Conservation (phyloP, 2,113 vertebrate genomes). For the Nothobranchius furzeri region DNA sequence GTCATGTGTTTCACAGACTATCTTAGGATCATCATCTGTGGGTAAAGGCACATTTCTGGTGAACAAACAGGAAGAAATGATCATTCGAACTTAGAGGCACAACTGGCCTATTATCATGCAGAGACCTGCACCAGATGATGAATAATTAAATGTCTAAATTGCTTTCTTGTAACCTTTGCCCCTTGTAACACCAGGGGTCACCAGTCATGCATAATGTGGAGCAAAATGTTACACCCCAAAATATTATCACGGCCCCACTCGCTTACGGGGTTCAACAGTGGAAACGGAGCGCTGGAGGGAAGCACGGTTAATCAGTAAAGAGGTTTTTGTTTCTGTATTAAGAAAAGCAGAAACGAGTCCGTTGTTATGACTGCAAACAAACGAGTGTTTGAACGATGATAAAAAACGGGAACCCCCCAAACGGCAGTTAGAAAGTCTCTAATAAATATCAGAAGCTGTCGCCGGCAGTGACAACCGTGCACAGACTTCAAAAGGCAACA, state of each 20-base stretch:
- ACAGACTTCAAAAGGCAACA: slow-evolving; percentile 23
- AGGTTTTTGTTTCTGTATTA: neutral
- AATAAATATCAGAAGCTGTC: slow-evolving; percentile 11
- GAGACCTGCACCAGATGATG: slow-evolving; percentile 36
- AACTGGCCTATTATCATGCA: slow-evolving; percentile 23
- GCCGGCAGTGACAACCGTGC: slow-evolving; percentile 8
- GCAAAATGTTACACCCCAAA: slow-evolving; percentile 25
- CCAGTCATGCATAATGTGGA: slow-evolving; percentile 26
- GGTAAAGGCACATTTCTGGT: neutral
- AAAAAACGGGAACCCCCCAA: neutral
- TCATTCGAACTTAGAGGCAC: slow-evolving; percentile 2
- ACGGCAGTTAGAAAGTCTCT: slow-evolving; percentile 25
- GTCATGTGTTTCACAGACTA: too few species aligned
- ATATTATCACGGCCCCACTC: neutral
- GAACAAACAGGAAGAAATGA: slow-evolving; percentile 33
- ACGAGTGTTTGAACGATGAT: neutral
- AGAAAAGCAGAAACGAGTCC: neutral
- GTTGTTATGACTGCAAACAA: neutral
- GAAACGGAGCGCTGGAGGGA: neutral
- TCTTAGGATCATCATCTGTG: neutral
- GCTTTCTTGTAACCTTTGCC: slow-evolving; percentile 43
- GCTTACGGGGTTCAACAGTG: neutral
- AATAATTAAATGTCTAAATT: slow-evolving; percentile 60
- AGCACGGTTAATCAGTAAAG: neutral
- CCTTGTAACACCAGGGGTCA: slow-evolving; percentile 9